These are phyloP conservation scores for Pygocentrus nattereri DNA, from an alignment of 2,797 vertebrate species.

Conservation along the genomic window DNA sequence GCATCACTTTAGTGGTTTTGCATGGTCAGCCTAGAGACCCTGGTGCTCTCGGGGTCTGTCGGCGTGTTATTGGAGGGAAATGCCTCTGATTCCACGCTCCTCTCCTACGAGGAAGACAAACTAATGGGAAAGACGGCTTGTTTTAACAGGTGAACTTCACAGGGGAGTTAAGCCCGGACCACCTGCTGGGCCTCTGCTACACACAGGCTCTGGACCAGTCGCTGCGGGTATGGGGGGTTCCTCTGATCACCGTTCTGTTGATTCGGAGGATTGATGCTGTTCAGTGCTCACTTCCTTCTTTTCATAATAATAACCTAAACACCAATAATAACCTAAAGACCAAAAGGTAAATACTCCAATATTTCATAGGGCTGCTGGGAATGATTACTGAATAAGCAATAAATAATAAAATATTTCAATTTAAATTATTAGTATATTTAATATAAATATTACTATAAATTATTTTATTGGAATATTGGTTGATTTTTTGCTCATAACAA, in stretches of 20 bases:
- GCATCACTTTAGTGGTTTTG: conserved; percentile 9
- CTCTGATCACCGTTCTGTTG: background rate
- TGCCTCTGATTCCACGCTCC: conserved; percentile 60
- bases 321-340: too few relatives aligned
- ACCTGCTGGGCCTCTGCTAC: conserved; percentile 78
- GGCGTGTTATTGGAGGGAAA: conserved; percentile 62
- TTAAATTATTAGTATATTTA: too few relatives aligned
- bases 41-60: conserved; percentile 42
- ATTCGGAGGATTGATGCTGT: too few relatives aligned
- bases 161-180: conserved; percentile 67
- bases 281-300: too few relatives aligned
- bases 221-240: conserved; percentile 38
- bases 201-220: conserved; percentile 68
- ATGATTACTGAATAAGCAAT: too few relatives aligned
- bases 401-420: too few relatives aligned
- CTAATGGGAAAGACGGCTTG: conserved; percentile 65
- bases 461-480: too few relatives aligned
- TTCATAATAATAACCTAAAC: too few relatives aligned
- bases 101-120: conserved; percentile 68
- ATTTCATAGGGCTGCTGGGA: too few relatives aligned
- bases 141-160: conserved; percentile 87
- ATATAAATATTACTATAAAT: too few relatives aligned
- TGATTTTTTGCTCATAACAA: too few relatives aligned
- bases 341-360: too few relatives aligned
- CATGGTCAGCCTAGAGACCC: conserved; percentile 23